phyloP scores from a whole-genome alignment of 2,113 vertebrate species.

The Rhabdomys dilectus region DNA sequence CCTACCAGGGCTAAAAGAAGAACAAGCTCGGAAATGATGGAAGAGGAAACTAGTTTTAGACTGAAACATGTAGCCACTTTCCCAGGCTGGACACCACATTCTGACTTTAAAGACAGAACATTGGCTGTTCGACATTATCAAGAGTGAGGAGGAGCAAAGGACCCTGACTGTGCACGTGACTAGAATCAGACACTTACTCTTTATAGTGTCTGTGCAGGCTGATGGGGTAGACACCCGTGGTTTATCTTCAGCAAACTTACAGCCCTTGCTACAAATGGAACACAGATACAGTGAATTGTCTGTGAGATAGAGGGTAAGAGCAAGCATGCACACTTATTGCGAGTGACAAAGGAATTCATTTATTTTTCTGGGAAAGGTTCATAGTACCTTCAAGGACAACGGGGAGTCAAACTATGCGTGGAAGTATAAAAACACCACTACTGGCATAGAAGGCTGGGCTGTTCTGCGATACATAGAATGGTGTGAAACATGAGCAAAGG shows the following conservation, averaged over 20 bases:
- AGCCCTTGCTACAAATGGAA: not conserved
- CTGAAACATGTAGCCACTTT: not conserved
- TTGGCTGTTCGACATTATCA: accelerated
- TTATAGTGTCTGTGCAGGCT: too few relatives aligned
- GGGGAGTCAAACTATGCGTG: accelerated
- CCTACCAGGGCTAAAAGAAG: not conserved
- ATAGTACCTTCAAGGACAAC: not conserved
- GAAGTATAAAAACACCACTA: too few relatives aligned
- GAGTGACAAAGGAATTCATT: not conserved
- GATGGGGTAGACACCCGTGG: not conserved
- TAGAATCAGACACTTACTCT: accelerated
- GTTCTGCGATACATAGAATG: not conserved
- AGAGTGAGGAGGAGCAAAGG: not conserved
- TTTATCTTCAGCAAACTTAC: not conserved
- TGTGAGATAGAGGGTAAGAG: not conserved
- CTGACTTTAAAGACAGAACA: accelerated
- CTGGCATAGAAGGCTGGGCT: not conserved
- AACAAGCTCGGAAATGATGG: not conserved
- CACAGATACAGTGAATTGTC: not conserved
- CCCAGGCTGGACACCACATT: not conserved
- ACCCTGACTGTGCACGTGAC: accelerated
- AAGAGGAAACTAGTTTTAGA: not conserved
- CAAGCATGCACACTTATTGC: not conserved
- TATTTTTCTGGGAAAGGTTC: not conserved
- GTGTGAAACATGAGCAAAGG: too few relatives aligned